Percentiles rank a stretch among this genome's conserved stretches.
These are phyloP conservation scores for Rhorus exstirpatorius DNA, from an alignment of 2,888 invertebrate species.

Conservation along the genomic window DNA sequence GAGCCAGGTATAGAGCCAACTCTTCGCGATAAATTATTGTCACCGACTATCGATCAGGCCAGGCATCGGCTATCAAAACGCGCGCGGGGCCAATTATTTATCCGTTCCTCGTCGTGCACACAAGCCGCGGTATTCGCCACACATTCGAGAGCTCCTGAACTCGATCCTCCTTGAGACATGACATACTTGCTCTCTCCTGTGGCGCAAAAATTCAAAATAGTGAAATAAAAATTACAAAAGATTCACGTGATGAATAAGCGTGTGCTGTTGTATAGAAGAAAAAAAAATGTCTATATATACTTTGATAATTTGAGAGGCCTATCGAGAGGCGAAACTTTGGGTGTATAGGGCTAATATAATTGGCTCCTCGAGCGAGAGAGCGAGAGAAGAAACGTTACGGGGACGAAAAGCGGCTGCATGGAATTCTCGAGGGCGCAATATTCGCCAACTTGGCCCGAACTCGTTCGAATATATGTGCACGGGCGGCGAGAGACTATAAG, in stretches of 20 bases:
- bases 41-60: conserved; percentile 65
- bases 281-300: conserved; percentile 9
- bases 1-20: conserved; percentile 1
- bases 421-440: conserved; percentile 61
- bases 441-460: conserved; percentile 48
- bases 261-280: too few relatives aligned
- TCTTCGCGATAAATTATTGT: conserved; percentile 70
- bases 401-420: conserved; percentile 50
- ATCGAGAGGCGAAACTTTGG: conserved; percentile 50
- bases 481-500: conserved; percentile 26
- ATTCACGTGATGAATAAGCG: too few relatives aligned
- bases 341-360: conserved; percentile 55
- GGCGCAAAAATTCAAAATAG: too few relatives aligned
- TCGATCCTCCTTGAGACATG: conserved; percentile 60
- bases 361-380: conserved; percentile 52
- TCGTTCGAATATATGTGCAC: conserved; percentile 49
- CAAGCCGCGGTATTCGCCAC: conserved; percentile 25
- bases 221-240: too few relatives aligned
- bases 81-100: conserved; percentile 69
- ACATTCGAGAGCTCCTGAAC: conserved; percentile 31
- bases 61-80: conserved; percentile 21
- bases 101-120: conserved; percentile 22
- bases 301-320: conserved; percentile 23
- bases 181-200: conserved; percentile 27
- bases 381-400: conserved; percentile 23